A percentile compares a stretch with the other conserved stretches of the same genome.
Evolutionary conservation across 2,888 invertebrate species (phyloP).

Genomic region (Erannis defoliaria): DNA sequence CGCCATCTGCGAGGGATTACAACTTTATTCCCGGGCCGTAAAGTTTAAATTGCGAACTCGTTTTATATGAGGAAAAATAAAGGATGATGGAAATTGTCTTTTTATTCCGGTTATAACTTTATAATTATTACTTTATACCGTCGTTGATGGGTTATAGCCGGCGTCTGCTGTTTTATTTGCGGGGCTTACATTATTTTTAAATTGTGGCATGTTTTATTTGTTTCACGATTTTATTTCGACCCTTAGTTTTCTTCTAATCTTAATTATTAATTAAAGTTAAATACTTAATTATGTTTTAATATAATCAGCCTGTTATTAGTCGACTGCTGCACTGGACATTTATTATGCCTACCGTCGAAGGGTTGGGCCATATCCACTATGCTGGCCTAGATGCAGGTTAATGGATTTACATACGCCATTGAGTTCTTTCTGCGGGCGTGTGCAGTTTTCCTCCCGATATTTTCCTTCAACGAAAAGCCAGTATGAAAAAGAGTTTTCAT

Average conservation of each 20-base stretch:
- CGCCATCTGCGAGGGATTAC: conserved; percentile 33
- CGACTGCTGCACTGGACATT: no score
- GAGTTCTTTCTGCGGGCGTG: no score
- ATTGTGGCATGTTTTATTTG: background rate
- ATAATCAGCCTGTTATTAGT: no score
- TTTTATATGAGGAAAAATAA: conserved; percentile 27
- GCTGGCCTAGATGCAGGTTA: no score
- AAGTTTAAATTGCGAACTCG: conserved; percentile 23
- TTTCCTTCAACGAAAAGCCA: no score
- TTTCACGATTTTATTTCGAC: background rate
- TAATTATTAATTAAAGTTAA: background rate
- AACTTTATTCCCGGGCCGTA: conserved; percentile 38
- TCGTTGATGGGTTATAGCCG: conserved; percentile 4
- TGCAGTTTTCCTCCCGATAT: no score
- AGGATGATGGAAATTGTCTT: conserved; percentile 30
- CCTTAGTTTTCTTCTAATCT: background rate
- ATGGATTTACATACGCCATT: no score
- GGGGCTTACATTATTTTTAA: background rate
- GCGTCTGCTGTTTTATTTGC: conserved; percentile 16
- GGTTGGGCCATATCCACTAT: no score
- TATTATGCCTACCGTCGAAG: no score
- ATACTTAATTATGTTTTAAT: no score
- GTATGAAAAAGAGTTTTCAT: no score
- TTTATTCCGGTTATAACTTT: conserved; percentile 32
- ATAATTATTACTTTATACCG: conserved; percentile 25